These are phyloP conservation scores for Mamestra configurata DNA, from an alignment of 1,140 invertebrate species.

Conservation along the genomic window DNA sequence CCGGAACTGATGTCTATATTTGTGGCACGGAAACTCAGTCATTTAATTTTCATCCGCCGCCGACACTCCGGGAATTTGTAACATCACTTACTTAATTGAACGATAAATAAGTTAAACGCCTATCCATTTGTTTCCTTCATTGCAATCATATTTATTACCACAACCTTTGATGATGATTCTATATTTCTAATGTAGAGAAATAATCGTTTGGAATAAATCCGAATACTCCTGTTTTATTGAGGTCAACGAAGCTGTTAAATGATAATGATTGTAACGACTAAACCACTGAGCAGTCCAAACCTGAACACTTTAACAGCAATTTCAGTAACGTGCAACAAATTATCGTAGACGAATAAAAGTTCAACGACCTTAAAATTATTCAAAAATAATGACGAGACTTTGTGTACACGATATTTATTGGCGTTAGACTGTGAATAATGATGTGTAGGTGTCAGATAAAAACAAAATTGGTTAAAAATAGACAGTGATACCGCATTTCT, in stretches of 20 bases:
- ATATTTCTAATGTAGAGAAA: background rate
- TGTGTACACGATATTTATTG: slow-evolving; percentile 39
- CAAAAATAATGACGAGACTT: slow-evolving; percentile 16
- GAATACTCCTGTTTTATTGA: background rate
- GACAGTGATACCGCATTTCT: background rate
- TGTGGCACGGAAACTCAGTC: slow-evolving; percentile 39
- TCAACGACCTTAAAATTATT: background rate
- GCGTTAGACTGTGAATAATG: slow-evolving; percentile 32
- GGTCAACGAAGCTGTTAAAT: slow-evolving; percentile 1
- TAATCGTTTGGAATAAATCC: slow-evolving; percentile 1
- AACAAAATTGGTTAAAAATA: slow-evolving; percentile 12
- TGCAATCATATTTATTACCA: slow-evolving; percentile 18
- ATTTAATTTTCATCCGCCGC: slow-evolving; percentile 47
- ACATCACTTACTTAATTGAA: slow-evolving; percentile 50
- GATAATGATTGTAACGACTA: background rate
- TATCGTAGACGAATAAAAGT: background rate
- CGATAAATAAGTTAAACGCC: slow-evolving; percentile 48
- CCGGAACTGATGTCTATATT: slow-evolving; percentile 43
- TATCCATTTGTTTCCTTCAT: slow-evolving; percentile 37
- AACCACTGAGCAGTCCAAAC: background rate
- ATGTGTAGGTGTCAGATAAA: slow-evolving; percentile 16
- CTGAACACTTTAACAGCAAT: background rate
- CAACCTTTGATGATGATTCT: background rate
- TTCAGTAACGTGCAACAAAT: background rate
- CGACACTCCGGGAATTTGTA: slow-evolving; percentile 41